Base-by-base conservation (phyloP, 2,888 invertebrate species). In the Drosophila testacea region DNA sequence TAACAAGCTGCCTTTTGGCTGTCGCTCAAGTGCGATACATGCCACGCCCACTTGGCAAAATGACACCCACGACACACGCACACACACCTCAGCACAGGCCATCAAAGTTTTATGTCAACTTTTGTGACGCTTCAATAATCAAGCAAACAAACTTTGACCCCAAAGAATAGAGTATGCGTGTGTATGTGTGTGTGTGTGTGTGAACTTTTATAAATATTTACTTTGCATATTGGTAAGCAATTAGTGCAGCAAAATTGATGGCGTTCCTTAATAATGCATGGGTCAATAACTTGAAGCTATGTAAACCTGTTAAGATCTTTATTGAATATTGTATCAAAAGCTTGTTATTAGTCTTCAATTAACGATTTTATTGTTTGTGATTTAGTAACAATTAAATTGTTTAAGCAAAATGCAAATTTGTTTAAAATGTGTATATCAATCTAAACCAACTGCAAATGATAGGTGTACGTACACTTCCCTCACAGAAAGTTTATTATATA, bases 1-100 rank as follows among this genome's bases (percentile, higher is more conserved):
- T 83, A 71, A 69, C 82, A 83, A 73, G 80, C 73, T 69, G 75
- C 48, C 80, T 86, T 72, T 85, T 77, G 57, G 59, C 56, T 79
- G 71, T 34, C 61, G 47, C 67, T 64, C 60, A 61, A 70, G 76
- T 69, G 60, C 55, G 63, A 68, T 55, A 47, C 47, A 48, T 50
- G 61, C 73, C 77, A 79, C 69, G 57, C 79, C 83, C 65, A 66
- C 47, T 54, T 56, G 41, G 27, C 47, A 11, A 41, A 52, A 32
- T 36, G 34, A 46, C 42, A 34, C 22, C 6, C 34, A 30, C 34
- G 6, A n/a, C n/a, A n/a, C 55, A 28, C 34, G 7, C 60, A 22
- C 48, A 22, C 13, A 16, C 51, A 28, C 46, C 54, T 38, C 47
- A 22, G 22, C 1, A 47, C 32, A 36, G 28, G 28, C 41, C 76